A percentile compares a stretch with the other conserved stretches of the same genome.
Conservation (phyloP, 2,888 invertebrate genomes). For the Caenorhabditis sp. region DNA sequence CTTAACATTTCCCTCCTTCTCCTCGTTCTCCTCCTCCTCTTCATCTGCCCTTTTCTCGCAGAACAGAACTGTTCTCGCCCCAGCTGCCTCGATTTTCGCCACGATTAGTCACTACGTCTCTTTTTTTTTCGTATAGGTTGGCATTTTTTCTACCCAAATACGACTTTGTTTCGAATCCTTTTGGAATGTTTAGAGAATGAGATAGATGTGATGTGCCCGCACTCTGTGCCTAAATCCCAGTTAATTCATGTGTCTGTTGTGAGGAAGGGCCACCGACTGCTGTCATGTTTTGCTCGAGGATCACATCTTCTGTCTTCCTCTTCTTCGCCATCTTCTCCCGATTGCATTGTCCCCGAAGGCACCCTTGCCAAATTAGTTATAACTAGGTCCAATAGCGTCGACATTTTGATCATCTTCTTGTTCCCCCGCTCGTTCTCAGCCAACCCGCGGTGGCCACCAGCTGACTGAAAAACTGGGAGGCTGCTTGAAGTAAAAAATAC, state of each 20-base stretch:
- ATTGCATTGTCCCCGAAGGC: not conserved
- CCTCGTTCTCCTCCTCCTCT: too few relatives aligned
- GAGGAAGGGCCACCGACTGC: slow-evolving; percentile 5
- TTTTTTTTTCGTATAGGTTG: not conserved
- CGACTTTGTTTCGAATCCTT: not conserved
- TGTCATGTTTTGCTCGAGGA: slow-evolving; percentile 19
- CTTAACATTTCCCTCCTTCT: not conserved
- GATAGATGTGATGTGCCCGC: slow-evolving; percentile 16
- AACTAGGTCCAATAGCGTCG: not conserved
- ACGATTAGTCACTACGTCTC: not conserved
- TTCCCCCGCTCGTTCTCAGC: slow-evolving; percentile 4
- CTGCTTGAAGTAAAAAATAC: slow-evolving; percentile 30
- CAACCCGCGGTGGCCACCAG: slow-evolving; percentile 14
- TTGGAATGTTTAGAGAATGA: slow-evolving; percentile 13
- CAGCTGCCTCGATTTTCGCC: not conserved
- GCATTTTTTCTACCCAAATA: too few relatives aligned
- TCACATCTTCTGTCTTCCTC: slow-evolving; percentile 18
- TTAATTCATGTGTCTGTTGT: slow-evolving; percentile 49
- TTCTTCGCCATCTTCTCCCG: slow-evolving; percentile 4
- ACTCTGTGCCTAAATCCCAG: slow-evolving; percentile 40
- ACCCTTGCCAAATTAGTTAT: slow-evolving; percentile 40
- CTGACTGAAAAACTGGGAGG: too few relatives aligned
- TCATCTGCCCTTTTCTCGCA: too few relatives aligned
- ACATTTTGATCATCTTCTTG: too few relatives aligned
- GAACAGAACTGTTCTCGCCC: not conserved